Conservation (phyloP, 1,140 invertebrate species). For the Drosophila teissieri region DNA sequence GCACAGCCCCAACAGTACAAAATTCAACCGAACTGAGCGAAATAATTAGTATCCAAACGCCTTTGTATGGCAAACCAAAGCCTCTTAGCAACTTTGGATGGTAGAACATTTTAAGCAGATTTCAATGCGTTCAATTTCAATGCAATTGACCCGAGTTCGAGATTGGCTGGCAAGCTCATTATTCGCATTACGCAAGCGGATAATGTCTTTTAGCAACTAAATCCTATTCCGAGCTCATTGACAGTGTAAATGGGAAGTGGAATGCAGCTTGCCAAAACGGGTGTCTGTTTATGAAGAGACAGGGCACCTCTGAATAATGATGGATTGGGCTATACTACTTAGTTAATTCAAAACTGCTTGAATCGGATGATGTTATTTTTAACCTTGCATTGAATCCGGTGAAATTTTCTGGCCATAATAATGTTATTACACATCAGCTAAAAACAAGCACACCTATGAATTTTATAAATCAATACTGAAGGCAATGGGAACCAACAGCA, state of each 20-base stretch:
- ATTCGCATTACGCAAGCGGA: slow-evolving; percentile 23
- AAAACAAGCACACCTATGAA: background rate
- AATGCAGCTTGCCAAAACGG: background rate
- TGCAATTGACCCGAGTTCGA: slow-evolving; percentile 32
- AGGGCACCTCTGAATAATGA: too few relatives aligned
- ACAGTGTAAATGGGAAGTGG: background rate
- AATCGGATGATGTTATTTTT: too few relatives aligned
- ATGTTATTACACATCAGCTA: slow-evolving; percentile 33
- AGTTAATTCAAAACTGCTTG: too few relatives aligned
- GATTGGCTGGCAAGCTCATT: slow-evolving; percentile 23
- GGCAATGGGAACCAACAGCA: slow-evolving; percentile 23
- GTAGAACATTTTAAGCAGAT: slow-evolving; percentile 34
- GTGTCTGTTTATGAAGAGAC: too few relatives aligned
- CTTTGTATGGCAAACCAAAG: slow-evolving; percentile 34
- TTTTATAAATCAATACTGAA: slow-evolving; percentile 29
- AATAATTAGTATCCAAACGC: slow-evolving; percentile 25
- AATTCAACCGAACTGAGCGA: slow-evolving; percentile 17
- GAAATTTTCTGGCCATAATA: background rate
- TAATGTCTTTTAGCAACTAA: slow-evolving; percentile 4
- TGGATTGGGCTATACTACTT: too few relatives aligned
- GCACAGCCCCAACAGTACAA: background rate
- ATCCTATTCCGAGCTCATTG: background rate
- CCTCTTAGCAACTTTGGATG: slow-evolving; percentile 39
- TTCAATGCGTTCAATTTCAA: slow-evolving; percentile 36
- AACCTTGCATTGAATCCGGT: background rate